Percentiles rank a stretch among this genome's conserved stretches.
These are phyloP conservation scores for Hyles vespertilio DNA, from an alignment of 1,140 invertebrate genomes.

Conservation along the genomic window DNA sequence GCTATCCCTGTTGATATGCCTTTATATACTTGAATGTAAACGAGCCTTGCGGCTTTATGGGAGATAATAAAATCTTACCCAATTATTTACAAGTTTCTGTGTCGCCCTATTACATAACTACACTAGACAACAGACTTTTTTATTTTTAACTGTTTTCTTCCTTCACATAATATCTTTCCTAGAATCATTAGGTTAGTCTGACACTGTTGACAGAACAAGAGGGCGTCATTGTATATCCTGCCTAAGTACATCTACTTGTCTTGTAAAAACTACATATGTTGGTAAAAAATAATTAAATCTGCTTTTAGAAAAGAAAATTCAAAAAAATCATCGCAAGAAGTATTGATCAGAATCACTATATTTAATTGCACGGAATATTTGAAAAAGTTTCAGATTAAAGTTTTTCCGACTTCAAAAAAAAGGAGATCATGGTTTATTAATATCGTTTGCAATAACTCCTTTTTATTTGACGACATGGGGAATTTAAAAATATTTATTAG, in stretches of 20 bases:
- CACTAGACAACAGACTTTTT: conserved; percentile 3
- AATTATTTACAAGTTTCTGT: conserved; percentile 61
- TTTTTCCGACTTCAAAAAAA: not conserved
- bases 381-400: not conserved
- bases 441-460: too few relatives aligned
- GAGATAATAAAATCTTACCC: conserved; percentile 63
- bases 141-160: too few relatives aligned
- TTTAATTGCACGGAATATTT: not conserved
- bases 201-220: too few relatives aligned
- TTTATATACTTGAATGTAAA: conserved; percentile 56
- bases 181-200: too few relatives aligned
- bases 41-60: conserved; percentile 27
- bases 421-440: too few relatives aligned
- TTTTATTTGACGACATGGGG: too few relatives aligned
- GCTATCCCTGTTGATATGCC: conserved; percentile 69
- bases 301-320: not conserved
- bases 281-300: not conserved
- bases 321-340: not conserved
- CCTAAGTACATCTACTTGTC: too few relatives aligned
- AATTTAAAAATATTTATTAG: too few relatives aligned
- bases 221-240: too few relatives aligned
- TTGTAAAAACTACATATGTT: too few relatives aligned
- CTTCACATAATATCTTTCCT: too few relatives aligned
- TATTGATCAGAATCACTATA: too few relatives aligned
- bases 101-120: conserved; percentile 38